Conservation (phyloP, 2,113 vertebrate genomes). For the Entomyzon cyanotis region DNA sequence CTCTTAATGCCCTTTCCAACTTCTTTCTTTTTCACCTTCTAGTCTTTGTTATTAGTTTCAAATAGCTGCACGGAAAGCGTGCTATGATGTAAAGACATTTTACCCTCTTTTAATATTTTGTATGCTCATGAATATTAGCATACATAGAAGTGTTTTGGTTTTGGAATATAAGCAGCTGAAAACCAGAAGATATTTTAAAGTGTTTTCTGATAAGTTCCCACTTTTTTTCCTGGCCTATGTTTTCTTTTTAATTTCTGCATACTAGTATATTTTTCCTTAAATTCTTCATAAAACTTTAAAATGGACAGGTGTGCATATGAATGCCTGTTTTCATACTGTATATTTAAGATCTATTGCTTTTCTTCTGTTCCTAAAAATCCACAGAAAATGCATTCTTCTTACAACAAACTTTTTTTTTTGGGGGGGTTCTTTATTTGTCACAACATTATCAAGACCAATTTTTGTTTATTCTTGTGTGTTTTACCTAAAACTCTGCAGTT, state of each 20-base stretch:
- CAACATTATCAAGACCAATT: not conserved
- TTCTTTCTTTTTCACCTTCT: not conserved
- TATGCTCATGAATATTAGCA: not conserved
- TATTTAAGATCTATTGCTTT: not conserved
- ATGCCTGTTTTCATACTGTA: not conserved
- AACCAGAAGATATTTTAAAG: slow-evolving; percentile 2
- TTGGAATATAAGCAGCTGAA: not conserved
- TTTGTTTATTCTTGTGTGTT: not conserved
- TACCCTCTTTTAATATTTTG: not conserved
- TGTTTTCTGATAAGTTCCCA: not conserved
- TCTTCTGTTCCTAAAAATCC: not conserved
- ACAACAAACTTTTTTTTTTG: not conserved
- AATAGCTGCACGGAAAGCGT: not conserved
- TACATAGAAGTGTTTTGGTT: not conserved
- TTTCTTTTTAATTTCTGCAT: not conserved
- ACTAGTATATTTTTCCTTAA: not conserved
- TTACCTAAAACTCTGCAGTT: slow-evolving; percentile 9
- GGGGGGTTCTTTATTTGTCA: not conserved
- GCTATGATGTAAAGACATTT: not conserved
- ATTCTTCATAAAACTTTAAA: not conserved
- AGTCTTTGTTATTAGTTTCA: not conserved
- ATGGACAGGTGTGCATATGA: not conserved
- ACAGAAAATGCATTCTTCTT: not conserved
- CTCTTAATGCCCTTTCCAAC: not conserved
- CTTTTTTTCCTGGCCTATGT: not conserved